Base-by-base conservation (phyloP, 2,797 vertebrate species). In the Catharus ustulatus region DNA sequence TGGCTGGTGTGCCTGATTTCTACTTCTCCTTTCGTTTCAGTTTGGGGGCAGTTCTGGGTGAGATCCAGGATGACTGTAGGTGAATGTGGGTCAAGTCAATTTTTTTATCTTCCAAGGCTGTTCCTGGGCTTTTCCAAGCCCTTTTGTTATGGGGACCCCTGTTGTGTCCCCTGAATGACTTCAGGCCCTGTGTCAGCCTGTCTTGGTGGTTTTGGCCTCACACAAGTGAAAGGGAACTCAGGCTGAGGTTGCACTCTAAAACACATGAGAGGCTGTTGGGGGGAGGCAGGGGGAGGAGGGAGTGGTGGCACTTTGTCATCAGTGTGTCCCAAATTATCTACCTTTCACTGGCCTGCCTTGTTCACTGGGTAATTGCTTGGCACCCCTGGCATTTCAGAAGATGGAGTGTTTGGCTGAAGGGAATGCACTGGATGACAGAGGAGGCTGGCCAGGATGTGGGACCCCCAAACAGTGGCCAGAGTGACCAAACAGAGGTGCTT, bases 381-480 rank as follows among this genome's bases (percentile, higher is more conserved):
- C 82, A 85, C 63, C 64, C 89, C 27, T 89, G 92, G 78, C 81
- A 83, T 92, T 89, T 87, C 84, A 63, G 91, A 87, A 83, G 78
- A 85, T 83, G 57, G 75, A 89, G 23, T 74, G 81, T 89, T 90
- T 84, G 75, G 64, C 59, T 1, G 0, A 71, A 94, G 61, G 75
- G 68, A 89, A 89, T 76, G 62, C 51, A 2, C 30, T 3, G 7
- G 61, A 34, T 63, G 67, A 46, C 0, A 8, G 59, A 36, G 20
- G 20, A 89, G 82, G 48, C 27, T 76, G 67, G 19, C n/a, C 17
- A 27, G 15, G n/a, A 34, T 3, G 1, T 4, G 3, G 27, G 32
- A 24, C 51, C 61, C 0, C 2, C 46, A 58, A 14, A 24, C 23
- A 54, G 52, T 0, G 0, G 32, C n/a, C 55, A 80, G 52, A 36